phyloP scores from a whole-genome alignment of 1,140 invertebrate species.

The Lepidurus arcticus region DNA sequence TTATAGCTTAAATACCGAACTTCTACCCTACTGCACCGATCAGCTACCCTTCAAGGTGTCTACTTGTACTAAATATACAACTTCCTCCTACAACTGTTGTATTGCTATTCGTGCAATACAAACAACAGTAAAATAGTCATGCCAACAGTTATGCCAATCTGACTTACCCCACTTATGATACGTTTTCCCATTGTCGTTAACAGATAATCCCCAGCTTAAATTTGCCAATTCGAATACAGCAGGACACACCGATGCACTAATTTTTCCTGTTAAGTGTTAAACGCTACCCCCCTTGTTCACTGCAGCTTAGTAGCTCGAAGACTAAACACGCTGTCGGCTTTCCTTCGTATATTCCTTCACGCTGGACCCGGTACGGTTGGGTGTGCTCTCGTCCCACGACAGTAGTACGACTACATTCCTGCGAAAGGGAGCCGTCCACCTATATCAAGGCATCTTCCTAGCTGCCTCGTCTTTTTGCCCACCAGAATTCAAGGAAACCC shows the following conservation, averaged over 20 bases:
- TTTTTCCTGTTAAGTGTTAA: neutral
- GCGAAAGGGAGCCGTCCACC: neutral
- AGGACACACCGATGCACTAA: neutral
- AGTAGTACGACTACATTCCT: conserved; percentile 12
- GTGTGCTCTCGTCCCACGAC: neutral
- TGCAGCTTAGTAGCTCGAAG: neutral
- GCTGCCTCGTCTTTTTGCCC: neutral
- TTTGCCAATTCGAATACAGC: neutral
- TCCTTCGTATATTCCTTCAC: conserved; percentile 4
- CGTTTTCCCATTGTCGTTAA: neutral
- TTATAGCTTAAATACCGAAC: neutral
- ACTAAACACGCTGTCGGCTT: neutral
- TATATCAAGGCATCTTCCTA: neutral
- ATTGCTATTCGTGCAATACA: neutral
- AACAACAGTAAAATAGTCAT: neutral
- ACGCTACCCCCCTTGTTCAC: neutral
- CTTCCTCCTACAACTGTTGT: neutral
- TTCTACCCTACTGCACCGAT: neutral
- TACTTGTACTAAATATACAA: no score
- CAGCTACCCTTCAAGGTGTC: no score
- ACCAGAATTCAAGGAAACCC: neutral
- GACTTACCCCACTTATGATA: neutral
- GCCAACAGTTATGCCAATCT: no score
- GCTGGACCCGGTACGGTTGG: neutral
- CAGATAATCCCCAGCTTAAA: neutral